phyloP scores from a whole-genome alignment of 2,113 vertebrate genomes.

The Terrapene triunguis region DNA sequence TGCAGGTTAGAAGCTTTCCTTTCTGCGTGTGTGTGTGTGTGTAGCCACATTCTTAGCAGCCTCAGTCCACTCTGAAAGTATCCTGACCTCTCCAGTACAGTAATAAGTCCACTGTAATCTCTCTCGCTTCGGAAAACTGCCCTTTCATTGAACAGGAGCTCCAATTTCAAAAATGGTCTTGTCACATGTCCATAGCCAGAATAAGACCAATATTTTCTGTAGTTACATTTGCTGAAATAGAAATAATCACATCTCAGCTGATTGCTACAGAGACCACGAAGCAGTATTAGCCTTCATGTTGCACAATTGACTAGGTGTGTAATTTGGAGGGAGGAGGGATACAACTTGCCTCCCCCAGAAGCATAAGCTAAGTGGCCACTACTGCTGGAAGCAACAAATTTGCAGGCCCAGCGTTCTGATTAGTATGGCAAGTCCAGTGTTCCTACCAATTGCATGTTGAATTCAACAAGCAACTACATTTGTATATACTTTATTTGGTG shows the following conservation, averaged over 20 bases:
- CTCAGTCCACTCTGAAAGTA: background rate
- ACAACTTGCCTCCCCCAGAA: background rate
- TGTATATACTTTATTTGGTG: background rate
- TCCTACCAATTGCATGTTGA: background rate
- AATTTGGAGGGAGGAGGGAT: background rate
- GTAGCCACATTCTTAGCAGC: background rate
- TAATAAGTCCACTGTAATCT: background rate
- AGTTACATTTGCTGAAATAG: background rate
- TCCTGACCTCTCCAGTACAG: background rate
- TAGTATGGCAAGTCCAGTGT: background rate
- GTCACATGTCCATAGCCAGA: background rate
- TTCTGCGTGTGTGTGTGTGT: background rate
- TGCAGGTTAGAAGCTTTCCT: background rate
- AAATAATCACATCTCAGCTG: background rate
- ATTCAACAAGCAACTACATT: background rate
- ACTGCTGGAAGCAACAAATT: background rate
- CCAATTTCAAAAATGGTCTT: background rate
- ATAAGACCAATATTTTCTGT: background rate
- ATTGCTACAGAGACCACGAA: background rate
- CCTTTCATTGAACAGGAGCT: background rate
- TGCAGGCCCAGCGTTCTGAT: background rate
- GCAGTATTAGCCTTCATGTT: background rate
- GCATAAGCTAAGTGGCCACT: background rate
- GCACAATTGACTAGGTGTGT: background rate
- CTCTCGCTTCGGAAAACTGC: background rate